Base-by-base conservation (phyloP, 2,113 vertebrate genomes). In the Sitta europaea region DNA sequence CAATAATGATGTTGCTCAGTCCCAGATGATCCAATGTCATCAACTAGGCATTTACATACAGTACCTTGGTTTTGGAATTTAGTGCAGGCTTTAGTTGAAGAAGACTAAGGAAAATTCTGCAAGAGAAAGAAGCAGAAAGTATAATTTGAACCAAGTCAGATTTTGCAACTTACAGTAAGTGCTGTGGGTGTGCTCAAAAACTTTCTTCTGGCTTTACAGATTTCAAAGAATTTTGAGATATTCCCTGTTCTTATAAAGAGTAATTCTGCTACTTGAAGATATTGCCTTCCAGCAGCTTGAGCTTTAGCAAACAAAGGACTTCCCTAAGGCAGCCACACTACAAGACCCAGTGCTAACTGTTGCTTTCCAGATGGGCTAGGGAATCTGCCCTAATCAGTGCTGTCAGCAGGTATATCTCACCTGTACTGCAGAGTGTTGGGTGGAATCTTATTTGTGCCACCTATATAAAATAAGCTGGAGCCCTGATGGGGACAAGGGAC, bases 371-470 rank as follows among this genome's bases (percentile, higher is more conserved):
- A 29, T 72, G 9, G 27, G 40, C 25, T 16, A 53, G 53, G 45
- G 40, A 81, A 63, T 78, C 59, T 74, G 12, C 27, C 48, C 45
- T 48, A 43, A 42, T 65, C 48, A 43, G 19, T 19, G 53, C 61
- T 76, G 31, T 68, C 78, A 81, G 70, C 70, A 68, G 57, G 43
- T 47, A 5, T 11, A 55, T 53, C 57, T 86, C 65, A 10, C 1
- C 1, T 43, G 55, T 31, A 28, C 10, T 6, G 4, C n/a, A 59
- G 28, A 50, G 16, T 1, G 2, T 0, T 1, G 21, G 16, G 19
- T 31, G 45, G 47, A 77, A 59, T 43, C 35, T 43, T 55, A 6
- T 55, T 89, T 74, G 31, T 78, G 45, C 22, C 28, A 33, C 45
- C 62, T 23, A 5, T 12, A 42, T 8, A 43, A 62, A 89, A 45